Percentiles rank a stretch among this genome's conserved stretches.
Evolutionary conservation across 2,113 vertebrate species (phyloP).

Genomic region (Toxotes jaculatrix): DNA sequence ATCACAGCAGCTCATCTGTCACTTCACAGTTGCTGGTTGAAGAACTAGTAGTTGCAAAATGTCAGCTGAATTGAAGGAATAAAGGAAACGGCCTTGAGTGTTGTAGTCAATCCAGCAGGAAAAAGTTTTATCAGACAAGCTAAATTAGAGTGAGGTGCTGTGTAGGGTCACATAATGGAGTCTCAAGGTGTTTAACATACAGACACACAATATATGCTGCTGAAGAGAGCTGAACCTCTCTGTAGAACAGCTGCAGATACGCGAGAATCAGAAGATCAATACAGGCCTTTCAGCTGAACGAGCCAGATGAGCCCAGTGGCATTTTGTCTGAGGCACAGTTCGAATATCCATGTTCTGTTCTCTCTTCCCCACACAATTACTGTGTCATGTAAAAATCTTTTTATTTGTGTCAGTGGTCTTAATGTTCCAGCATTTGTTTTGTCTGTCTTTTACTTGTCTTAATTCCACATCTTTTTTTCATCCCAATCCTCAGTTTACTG

Average conservation of each 20-base stretch:
- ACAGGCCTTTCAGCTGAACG: conserved; percentile 65
- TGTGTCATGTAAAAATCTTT: neutral
- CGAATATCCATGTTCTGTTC: conserved; percentile 29
- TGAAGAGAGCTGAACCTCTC: conserved; percentile 25
- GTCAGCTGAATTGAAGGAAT: neutral
- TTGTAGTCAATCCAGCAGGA: neutral
- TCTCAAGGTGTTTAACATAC: neutral
- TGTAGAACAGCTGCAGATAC: conserved; percentile 40
- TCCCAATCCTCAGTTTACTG: neutral
- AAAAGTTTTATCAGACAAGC: neutral
- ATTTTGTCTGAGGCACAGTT: conserved; percentile 48
- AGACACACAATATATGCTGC: neutral
- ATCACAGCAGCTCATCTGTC: neutral
- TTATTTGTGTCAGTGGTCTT: neutral
- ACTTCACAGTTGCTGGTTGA: neutral
- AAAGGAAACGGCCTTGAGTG: neutral
- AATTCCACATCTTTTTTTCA: neutral
- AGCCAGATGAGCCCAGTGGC: conserved; percentile 58
- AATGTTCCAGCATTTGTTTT: neutral
- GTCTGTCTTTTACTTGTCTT: neutral
- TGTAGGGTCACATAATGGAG: neutral
- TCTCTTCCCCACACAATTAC: neutral
- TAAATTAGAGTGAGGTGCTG: neutral
- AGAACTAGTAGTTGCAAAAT: neutral
- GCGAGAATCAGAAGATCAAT: conserved; percentile 66